phyloP scores from a whole-genome alignment of 2,888 invertebrate genomes.

The Linyphia triangularis region DNA sequence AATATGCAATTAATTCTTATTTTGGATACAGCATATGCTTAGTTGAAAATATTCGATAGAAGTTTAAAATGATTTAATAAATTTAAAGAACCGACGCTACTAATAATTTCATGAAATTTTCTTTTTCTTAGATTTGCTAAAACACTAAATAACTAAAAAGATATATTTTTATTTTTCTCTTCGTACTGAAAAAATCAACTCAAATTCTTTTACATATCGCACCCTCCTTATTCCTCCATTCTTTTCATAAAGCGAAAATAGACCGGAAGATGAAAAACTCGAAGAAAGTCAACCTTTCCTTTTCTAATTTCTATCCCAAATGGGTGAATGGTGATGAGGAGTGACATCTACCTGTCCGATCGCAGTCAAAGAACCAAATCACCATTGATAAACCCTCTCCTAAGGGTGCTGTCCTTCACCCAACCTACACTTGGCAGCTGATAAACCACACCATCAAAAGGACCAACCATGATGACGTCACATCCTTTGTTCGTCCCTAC shows the following conservation, averaged over 20 bases:
- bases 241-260: not conserved
- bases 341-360: slow-evolving; percentile 34
- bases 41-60: too few relatives aligned
- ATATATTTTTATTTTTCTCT: not conserved
- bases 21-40: too few relatives aligned
- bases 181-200: too few relatives aligned
- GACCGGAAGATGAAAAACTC: slow-evolving; percentile 5
- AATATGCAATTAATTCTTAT: too few relatives aligned
- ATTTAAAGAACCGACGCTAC: too few relatives aligned
- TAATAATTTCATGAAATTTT: too few relatives aligned
- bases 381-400: not conserved
- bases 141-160: not conserved
- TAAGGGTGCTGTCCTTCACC: slow-evolving; percentile 32
- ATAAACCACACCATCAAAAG: slow-evolving; percentile 49
- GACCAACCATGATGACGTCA: slow-evolving; percentile 47
- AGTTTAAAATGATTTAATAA: too few relatives aligned
- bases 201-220: not conserved
- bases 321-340: slow-evolving; percentile 36
- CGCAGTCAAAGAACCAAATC: not conserved
- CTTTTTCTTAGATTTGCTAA: too few relatives aligned
- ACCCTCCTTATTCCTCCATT: not conserved
- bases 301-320: not conserved
- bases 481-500: slow-evolving; percentile 33
- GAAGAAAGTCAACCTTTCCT: not conserved
- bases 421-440: slow-evolving; percentile 48